phyloP scores from a whole-genome alignment of 2,888 invertebrate genomes.

The Noctua pronuba region DNA sequence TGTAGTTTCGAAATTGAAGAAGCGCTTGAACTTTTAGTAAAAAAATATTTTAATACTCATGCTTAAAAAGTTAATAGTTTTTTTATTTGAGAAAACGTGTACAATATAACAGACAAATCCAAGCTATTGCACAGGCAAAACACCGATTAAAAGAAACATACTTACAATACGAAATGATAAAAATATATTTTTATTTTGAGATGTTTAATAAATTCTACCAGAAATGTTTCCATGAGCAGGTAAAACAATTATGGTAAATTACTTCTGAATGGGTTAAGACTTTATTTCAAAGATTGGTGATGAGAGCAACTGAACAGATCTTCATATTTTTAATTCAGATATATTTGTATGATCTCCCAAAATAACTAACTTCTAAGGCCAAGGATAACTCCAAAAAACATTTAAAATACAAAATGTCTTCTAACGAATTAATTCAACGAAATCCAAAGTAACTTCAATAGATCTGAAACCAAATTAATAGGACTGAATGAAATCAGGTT shows the following conservation, averaged over 20 bases:
- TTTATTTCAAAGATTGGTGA: not conserved
- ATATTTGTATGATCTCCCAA: not conserved
- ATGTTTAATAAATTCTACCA: not conserved
- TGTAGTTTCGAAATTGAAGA: not conserved
- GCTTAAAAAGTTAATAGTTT: too few relatives aligned
- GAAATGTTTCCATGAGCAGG: not conserved
- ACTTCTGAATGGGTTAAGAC: not conserved
- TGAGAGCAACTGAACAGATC: not conserved
- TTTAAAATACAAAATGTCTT: conserved; percentile 5
- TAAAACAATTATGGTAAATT: not conserved
- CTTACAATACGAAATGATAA: too few relatives aligned
- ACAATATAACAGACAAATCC: too few relatives aligned
- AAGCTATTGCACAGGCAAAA: too few relatives aligned
- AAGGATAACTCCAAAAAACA: not conserved
- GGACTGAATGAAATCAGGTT: conserved; percentile 29
- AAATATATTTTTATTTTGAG: too few relatives aligned
- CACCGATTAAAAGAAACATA: too few relatives aligned
- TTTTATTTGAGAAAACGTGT: too few relatives aligned
- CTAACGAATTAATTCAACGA: not conserved
- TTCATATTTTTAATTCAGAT: not conserved
- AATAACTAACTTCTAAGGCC: not conserved
- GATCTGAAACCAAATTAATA: conserved; percentile 41
- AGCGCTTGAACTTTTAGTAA: not conserved
- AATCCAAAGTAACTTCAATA: conserved; percentile 7
- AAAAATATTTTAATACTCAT: not conserved